Evolutionary conservation across 2,888 invertebrate genomes (phyloP).

Genomic region (Patella ulyssiponensis): DNA sequence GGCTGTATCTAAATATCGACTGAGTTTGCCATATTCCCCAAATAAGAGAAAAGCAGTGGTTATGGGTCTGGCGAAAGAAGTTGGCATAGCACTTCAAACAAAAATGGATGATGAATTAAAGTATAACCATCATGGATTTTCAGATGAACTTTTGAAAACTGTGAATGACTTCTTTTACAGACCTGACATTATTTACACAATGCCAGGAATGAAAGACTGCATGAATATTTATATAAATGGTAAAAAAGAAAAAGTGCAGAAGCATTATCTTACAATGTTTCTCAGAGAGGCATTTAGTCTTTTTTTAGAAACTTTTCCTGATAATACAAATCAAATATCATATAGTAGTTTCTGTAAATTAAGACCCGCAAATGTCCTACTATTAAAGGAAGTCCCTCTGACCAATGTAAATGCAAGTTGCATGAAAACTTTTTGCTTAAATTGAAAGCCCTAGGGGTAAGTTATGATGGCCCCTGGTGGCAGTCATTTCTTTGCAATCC

Average conservation of each 20-base stretch:
- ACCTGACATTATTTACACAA: neutral
- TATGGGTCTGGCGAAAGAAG: neutral
- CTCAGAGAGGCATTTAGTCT: neutral
- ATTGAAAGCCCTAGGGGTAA: neutral
- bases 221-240: neutral
- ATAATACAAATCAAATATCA: neutral
- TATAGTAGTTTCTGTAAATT: neutral
- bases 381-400: constrained; percentile 6
- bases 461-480: neutral
- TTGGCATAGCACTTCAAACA: neutral
- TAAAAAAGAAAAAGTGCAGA: neutral
- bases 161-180: neutral
- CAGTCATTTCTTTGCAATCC: neutral
- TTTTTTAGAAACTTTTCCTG: neutral
- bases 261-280: neutral
- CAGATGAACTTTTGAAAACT: neutral
- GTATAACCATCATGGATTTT: neutral
- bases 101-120: neutral
- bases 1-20: neutral
- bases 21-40: neutral
- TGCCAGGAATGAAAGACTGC: neutral
- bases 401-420: constrained; percentile 14
- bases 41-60: neutral
- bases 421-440: constrained; percentile 14
- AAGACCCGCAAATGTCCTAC: constrained; percentile 3